phyloP scores from a whole-genome alignment of 2,888 invertebrate species.

The Morpho helenor region DNA sequence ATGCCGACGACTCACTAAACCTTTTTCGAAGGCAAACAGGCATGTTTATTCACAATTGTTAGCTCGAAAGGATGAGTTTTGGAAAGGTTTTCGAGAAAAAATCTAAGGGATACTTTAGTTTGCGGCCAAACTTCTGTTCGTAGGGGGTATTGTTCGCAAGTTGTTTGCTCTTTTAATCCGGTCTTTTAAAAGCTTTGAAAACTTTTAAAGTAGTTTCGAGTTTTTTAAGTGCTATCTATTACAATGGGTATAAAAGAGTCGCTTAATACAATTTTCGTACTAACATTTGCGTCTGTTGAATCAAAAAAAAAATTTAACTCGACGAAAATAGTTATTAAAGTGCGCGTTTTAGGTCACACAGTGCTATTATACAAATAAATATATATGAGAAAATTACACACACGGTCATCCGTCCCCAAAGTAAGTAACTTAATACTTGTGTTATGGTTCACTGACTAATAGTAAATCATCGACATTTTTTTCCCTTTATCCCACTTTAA shows the following conservation, averaged over 20 bases:
- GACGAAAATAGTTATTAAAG: too few relatives aligned
- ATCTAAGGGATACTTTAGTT: conserved; percentile 31
- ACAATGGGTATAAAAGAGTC: conserved; percentile 1
- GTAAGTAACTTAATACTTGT: too few relatives aligned
- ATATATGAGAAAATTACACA: too few relatives aligned
- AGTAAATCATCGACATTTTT: too few relatives aligned
- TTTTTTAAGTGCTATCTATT: conserved; percentile 8
- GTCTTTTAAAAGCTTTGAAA: conserved; percentile 11
- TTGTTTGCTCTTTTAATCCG: conserved; percentile 45
- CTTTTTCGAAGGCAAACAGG: conserved; percentile 55
- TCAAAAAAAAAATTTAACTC: too few relatives aligned
- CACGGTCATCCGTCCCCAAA: too few relatives aligned
- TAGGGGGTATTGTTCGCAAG: conserved; percentile 13
- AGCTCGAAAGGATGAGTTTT: conserved; percentile 47
- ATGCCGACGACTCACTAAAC: conserved; percentile 50
- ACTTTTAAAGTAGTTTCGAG: conserved; percentile 1
- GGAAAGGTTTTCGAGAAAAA: conserved; percentile 27
- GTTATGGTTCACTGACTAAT: too few relatives aligned
- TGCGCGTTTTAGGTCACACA: too few relatives aligned
- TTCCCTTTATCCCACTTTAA: too few relatives aligned
- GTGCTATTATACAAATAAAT: too few relatives aligned
- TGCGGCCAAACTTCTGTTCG: conserved; percentile 54
- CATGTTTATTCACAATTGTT: conserved; percentile 53
- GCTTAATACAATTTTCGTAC: too few relatives aligned
- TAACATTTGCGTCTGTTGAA: too few relatives aligned